Base-by-base conservation (phyloP, 2,888 invertebrate genomes). In the Barypeithes pellucidus region DNA sequence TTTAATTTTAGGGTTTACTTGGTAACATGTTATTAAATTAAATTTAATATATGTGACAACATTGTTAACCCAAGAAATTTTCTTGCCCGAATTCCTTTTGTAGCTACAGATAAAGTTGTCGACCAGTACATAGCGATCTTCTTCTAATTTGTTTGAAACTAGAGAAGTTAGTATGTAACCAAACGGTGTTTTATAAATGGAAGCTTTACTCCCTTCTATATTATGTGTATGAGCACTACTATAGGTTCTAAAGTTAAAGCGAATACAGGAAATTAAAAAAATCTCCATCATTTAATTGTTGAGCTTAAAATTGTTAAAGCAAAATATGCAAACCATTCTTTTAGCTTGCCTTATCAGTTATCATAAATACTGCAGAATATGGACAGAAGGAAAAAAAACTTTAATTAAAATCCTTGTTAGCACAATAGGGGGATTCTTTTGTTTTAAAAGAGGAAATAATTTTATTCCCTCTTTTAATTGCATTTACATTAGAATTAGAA, bases 331-430 rank as follows among this genome's bases (percentile, higher is more conserved):
- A 57, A 57, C 14, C 33, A 57, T 57, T 57, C 33, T 33, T 52
- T 52, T 14, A 29, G 29, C 11, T 33, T 33, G 16, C 54, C 33
- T 57, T 57, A 57, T 57, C 54, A 33, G 33, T 3, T 18, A 57
- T 57, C 18, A 57, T 57, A 57, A 57, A 57, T 12, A 57, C 33
- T n/a, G 54, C 16, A 18, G 29, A 50, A 57, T 24, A 33, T 12
- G 54, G 24, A 16, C 14, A 16, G 33, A 57, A 57, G 33, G 52
- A n/a, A 16, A 33, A 52, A 29, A 52, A 29, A n/a, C 54, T 57
- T 57, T 57, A 57, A 57, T 57, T 57, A 57, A 57, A 57, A 57
- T 12, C 24, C 54, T 33, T 57, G 24, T 57, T 57, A 14, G 54
- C 33, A 18, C 18, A 57, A 16, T n/a, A 33, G 3, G n/a, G 11